Evolutionary conservation across 2,797 vertebrate species (phyloP).

Genomic region (Knipowitschia caucasica): DNA sequence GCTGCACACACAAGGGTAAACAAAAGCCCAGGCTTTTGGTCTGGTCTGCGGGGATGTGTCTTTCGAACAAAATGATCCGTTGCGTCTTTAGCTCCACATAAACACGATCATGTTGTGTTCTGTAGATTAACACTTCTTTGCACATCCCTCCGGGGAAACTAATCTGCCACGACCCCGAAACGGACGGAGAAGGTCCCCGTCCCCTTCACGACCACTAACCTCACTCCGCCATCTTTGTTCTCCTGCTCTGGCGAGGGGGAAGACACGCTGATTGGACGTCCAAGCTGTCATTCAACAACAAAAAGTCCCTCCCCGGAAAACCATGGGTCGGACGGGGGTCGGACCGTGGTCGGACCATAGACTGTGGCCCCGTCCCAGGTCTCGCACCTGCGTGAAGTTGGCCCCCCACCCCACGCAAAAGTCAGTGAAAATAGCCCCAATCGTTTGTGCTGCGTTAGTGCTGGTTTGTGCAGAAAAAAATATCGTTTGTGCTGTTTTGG

Average conservation of each 20-base stretch:
- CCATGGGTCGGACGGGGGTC: no score
- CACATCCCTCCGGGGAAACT: neutral
- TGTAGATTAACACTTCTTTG: neutral
- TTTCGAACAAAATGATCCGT: neutral
- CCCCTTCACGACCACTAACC: slow-evolving; percentile 34
- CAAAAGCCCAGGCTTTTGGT: slow-evolving; percentile 51
- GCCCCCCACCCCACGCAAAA: no score
- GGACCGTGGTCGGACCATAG: neutral
- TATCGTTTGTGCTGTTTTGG: no score
- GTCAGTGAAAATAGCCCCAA: no score
- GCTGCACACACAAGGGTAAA: slow-evolving; percentile 56
- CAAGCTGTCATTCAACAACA: slow-evolving; percentile 45
- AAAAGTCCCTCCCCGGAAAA: slow-evolving; percentile 47
- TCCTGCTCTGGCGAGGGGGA: slow-evolving; percentile 26
- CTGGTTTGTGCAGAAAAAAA: no score
- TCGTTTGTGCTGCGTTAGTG: no score
- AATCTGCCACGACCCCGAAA: neutral
- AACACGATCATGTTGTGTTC: neutral
- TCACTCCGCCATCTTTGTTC: slow-evolving; percentile 68
- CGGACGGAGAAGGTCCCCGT: slow-evolving; percentile 40
- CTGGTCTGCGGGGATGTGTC: slow-evolving; percentile 21
- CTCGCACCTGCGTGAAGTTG: no score
- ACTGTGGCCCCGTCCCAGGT: no score
- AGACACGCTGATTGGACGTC: slow-evolving; percentile 11
- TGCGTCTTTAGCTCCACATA: neutral